These are phyloP conservation scores for Plagodis dolabraria DNA, from an alignment of 2,888 invertebrate species.

Conservation along the genomic window DNA sequence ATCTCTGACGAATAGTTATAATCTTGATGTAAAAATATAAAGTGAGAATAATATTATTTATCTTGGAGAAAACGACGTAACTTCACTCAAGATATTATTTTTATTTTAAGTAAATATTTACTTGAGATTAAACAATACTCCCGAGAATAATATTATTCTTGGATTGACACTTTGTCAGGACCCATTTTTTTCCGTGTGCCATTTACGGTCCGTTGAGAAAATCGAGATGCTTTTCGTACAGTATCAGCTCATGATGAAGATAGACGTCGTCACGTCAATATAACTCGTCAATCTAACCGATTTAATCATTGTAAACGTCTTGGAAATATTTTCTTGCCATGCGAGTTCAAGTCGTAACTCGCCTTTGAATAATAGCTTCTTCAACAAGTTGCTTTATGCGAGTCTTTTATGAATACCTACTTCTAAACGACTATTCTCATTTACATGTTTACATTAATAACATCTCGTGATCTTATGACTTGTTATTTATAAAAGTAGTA, in stretches of 20 bases:
- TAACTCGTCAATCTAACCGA: constrained; percentile 47
- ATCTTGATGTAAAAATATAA: no score
- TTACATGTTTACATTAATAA: constrained; percentile 5
- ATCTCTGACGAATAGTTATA: no score
- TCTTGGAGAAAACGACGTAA: no score
- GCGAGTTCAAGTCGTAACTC: constrained; percentile 9
- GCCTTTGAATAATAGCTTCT: constrained; percentile 15
- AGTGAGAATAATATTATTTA: no score
- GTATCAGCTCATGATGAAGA: constrained; percentile 62
- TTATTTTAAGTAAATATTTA: no score
- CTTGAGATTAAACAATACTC: no score
- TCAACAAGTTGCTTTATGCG: constrained; percentile 29
- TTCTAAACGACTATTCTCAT: constrained; percentile 3
- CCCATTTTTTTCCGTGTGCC: no score
- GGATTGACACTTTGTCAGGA: no score
- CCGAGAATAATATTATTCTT: no score
- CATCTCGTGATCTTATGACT: not conserved
- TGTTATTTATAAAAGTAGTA: constrained; percentile 1
- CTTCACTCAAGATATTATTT: no score
- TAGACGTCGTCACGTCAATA: constrained; percentile 50
- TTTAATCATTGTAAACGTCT: constrained; percentile 37
- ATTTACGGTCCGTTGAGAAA: constrained; percentile 79
- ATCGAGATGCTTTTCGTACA: constrained; percentile 69
- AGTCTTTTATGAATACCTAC: constrained; percentile 11
- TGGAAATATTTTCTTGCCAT: constrained; percentile 11